phyloP scores from a whole-genome alignment of 2,113 vertebrate genomes.

The Sterrhoptilus dennistouni region DNA sequence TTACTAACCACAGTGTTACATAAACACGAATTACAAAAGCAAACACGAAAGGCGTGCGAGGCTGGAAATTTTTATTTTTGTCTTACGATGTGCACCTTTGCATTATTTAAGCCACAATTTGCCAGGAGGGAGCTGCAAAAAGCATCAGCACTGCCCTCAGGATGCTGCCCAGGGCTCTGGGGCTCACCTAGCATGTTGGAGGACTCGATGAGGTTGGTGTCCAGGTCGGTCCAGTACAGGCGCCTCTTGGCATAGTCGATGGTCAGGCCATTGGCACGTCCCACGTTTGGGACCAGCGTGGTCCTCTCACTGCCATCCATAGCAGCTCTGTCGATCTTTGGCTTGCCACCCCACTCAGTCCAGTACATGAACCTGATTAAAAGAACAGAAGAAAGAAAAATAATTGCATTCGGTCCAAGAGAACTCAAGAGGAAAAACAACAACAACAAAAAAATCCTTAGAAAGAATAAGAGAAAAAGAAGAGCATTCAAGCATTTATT shows the following conservation, averaged over 20 bases:
- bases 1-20: neutral
- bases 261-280: slow-evolving; percentile 92
- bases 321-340: slow-evolving; percentile 91
- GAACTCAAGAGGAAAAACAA: neutral
- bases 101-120: neutral
- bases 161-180: neutral
- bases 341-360: slow-evolving; percentile 97
- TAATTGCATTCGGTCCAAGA: neutral
- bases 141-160: neutral
- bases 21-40: neutral
- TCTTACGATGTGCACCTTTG: neutral
- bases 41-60: neutral
- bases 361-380: slow-evolving; percentile 92
- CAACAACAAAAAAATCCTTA: neutral
- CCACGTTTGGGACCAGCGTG: slow-evolving; percentile 90
- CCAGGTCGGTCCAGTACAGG: slow-evolving; percentile 95
- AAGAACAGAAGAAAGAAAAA: neutral
- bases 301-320: slow-evolving; percentile 92
- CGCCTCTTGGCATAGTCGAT: slow-evolving; percentile 94
- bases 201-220: slow-evolving; percentile 95
- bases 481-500: neutral
- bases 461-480: neutral
- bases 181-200: slow-evolving; percentile 93
- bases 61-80: neutral
- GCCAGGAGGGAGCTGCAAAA: neutral